Conservation (phyloP, 2,888 invertebrate genomes). For the Bellardia bayeri region DNA sequence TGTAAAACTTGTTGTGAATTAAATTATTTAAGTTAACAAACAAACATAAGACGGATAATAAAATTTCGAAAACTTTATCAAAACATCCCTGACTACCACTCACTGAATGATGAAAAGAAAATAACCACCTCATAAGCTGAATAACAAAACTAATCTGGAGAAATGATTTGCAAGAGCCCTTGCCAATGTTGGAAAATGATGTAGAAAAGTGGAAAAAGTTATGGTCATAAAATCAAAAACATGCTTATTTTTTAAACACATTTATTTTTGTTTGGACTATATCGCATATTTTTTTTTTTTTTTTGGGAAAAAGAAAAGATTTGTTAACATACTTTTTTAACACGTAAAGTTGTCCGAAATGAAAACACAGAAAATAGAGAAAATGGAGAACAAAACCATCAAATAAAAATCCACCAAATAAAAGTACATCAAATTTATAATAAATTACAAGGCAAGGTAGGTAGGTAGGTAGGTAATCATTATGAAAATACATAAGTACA, state of each 20-base stretch:
- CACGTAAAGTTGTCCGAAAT: slow-evolving; percentile 76
- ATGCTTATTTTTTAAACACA: slow-evolving; percentile 67
- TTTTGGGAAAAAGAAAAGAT: slow-evolving; percentile 26
- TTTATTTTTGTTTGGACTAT: background rate
- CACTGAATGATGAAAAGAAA: slow-evolving; percentile 24
- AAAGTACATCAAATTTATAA: slow-evolving; percentile 81
- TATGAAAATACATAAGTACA: slow-evolving; percentile 60
- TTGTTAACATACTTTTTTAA: slow-evolving; percentile 71
- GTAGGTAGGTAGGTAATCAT: slow-evolving; percentile 42
- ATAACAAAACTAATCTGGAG: slow-evolving; percentile 57
- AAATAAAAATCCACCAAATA: slow-evolving; percentile 46
- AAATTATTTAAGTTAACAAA: slow-evolving; percentile 51
- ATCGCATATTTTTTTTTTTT: background rate
- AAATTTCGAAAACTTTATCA: slow-evolving; percentile 66
- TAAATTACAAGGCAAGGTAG: slow-evolving; percentile 78
- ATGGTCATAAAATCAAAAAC: slow-evolving; percentile 74
- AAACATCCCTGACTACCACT: slow-evolving; percentile 30
- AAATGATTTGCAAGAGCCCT: slow-evolving; percentile 18
- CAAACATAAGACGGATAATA: slow-evolving; percentile 57
- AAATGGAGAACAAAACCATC: background rate
- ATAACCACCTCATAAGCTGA: slow-evolving; percentile 69
- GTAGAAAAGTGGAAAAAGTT: slow-evolving; percentile 61
- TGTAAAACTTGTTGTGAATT: slow-evolving; percentile 35
- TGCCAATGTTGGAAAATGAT: background rate
- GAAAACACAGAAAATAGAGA: slow-evolving; percentile 73